These are phyloP conservation scores for Alloplasta piceator DNA, from an alignment of 2,888 invertebrate genomes.

Conservation along the genomic window DNA sequence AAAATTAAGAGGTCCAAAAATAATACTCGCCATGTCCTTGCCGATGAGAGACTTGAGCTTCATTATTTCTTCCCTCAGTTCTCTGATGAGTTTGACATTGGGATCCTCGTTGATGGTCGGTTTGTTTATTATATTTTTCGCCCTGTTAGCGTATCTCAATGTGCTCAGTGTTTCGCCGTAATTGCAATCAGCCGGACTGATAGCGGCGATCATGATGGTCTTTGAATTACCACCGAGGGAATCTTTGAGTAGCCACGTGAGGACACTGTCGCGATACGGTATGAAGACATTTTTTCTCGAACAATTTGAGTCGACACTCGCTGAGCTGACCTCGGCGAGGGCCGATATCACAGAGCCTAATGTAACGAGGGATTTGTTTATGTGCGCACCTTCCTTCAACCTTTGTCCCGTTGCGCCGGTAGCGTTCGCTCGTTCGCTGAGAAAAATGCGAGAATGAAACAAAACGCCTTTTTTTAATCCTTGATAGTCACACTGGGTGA, in stretches of 20 bases:
- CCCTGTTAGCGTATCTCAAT: conserved; percentile 93
- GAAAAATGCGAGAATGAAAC: conserved; percentile 50
- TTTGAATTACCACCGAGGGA: conserved; percentile 95
- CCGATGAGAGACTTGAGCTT: conserved; percentile 91
- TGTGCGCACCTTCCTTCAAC: conserved; percentile 95
- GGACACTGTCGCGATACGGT: conserved; percentile 94
- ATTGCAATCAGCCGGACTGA: conserved; percentile 92
- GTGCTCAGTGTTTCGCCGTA: conserved; percentile 95
- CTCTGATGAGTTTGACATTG: conserved; percentile 94
- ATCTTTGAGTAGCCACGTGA: conserved; percentile 95
- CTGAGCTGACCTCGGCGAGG: conserved; percentile 88
- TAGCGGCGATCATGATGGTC: conserved; percentile 95
- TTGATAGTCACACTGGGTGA: too few relatives aligned
- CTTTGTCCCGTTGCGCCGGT: conserved; percentile 96
- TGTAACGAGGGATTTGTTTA: conserved; percentile 95
- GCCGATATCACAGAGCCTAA: conserved; percentile 95
- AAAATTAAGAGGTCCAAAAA: too few relatives aligned
- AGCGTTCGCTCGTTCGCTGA: conserved; percentile 93
- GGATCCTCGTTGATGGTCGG: conserved; percentile 96
- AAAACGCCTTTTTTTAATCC: conserved; percentile 32
- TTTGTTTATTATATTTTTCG: conserved; percentile 96
- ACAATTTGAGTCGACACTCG: conserved; percentile 79
- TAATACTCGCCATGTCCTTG: conserved; percentile 86
- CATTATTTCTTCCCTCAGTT: conserved; percentile 93
- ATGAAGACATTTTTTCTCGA: conserved; percentile 87